phyloP scores from a whole-genome alignment of 2,113 vertebrate species.

The Coracopsis vasa region DNA sequence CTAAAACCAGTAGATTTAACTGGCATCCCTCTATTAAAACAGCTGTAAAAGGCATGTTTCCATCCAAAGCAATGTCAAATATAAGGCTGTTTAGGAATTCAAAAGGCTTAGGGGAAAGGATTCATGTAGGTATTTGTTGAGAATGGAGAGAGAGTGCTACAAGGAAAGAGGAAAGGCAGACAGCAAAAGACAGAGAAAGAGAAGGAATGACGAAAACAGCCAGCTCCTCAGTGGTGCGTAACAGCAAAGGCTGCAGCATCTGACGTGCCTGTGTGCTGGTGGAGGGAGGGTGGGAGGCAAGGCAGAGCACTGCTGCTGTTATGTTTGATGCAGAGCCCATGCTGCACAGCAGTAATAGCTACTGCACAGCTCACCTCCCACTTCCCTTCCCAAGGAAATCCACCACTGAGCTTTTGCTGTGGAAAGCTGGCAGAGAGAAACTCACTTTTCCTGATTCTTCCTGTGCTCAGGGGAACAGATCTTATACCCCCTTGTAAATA shows the following conservation, averaged over 20 bases:
- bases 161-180: not conserved
- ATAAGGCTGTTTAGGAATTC: not conserved
- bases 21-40: too few species aligned
- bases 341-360: not conserved
- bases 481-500: not conserved
- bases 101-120: not conserved
- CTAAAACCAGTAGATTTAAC: too few species aligned
- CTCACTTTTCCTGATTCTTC: not conserved
- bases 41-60: not conserved
- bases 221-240: not conserved
- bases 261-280: accelerated
- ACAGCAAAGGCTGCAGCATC: not conserved
- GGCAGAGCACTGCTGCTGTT: not conserved
- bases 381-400: not conserved
- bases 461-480: accelerated
- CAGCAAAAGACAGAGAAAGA: not conserved
- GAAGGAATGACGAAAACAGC: not conserved
- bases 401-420: not conserved
- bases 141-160: not conserved
- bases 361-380: not conserved
- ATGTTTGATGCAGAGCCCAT: not conserved
- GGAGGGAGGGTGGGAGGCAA: not conserved
- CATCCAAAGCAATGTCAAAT: not conserved
- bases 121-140: accelerated
- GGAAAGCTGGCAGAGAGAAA: not conserved